phyloP scores from a whole-genome alignment of 2,888 invertebrate species.

The Tuta absoluta region DNA sequence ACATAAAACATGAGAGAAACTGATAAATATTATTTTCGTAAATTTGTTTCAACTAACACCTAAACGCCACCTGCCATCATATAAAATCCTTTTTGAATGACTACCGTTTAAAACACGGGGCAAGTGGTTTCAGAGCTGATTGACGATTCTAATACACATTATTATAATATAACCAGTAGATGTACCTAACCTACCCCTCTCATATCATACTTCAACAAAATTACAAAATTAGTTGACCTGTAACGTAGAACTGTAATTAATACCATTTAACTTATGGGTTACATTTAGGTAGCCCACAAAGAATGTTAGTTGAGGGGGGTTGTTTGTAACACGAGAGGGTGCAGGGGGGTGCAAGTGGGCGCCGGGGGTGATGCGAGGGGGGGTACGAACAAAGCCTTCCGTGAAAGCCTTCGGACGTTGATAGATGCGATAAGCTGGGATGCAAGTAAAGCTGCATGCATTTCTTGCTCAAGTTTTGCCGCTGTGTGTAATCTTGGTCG shows the following conservation, averaged over 20 bases:
- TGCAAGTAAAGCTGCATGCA: slow-evolving; percentile 79
- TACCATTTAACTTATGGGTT: slow-evolving; percentile 47
- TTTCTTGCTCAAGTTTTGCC: slow-evolving; percentile 70
- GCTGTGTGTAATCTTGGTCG: slow-evolving; percentile 50
- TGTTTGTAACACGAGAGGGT: slow-evolving; percentile 66
- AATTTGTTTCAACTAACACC: too few relatives aligned
- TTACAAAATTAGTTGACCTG: background rate
- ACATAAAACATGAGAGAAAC: too few relatives aligned
- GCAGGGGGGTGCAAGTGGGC: slow-evolving; percentile 36
- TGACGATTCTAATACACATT: too few relatives aligned
- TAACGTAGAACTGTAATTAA: slow-evolving; percentile 11
- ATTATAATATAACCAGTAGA: background rate
- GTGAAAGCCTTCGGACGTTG: slow-evolving; percentile 77
- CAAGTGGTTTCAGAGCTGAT: too few relatives aligned
- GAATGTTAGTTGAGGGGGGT: slow-evolving; percentile 68
- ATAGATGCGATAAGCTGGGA: slow-evolving; percentile 80
- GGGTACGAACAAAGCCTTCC: slow-evolving; percentile 76
- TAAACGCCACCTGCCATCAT: too few relatives aligned
- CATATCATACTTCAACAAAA: background rate
- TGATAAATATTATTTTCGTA: too few relatives aligned
- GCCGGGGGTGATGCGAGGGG: slow-evolving; percentile 41
- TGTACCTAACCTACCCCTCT: background rate
- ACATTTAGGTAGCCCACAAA: slow-evolving; percentile 60
- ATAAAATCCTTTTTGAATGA: too few relatives aligned
- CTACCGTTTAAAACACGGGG: too few relatives aligned